These are phyloP conservation scores for Bombycilla garrulus DNA, from an alignment of 2,113 vertebrate species.

Conservation along the genomic window DNA sequence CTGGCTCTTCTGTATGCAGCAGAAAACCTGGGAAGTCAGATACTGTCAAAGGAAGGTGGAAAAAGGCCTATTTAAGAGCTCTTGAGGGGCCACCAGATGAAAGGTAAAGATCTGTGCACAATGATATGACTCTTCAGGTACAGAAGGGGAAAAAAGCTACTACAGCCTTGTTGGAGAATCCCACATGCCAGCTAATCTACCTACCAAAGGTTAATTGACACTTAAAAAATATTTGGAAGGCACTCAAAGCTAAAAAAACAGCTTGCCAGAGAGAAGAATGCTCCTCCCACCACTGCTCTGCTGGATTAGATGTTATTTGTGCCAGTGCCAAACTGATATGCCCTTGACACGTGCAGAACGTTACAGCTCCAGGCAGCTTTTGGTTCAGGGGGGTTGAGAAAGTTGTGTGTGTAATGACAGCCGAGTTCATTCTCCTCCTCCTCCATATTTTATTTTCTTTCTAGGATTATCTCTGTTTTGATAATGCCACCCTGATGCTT, in stretches of 20 bases:
- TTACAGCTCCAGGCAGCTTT: conserved; percentile 11
- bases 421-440: background rate
- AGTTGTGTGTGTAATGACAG: background rate
- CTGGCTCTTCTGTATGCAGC: background rate
- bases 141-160: background rate
- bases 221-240: background rate
- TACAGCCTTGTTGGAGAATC: background rate
- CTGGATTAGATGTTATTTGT: background rate
- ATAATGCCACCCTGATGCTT: background rate
- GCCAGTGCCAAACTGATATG: background rate
- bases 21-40: background rate
- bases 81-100: background rate
- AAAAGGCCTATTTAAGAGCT: background rate
- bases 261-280: background rate
- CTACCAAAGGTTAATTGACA: background rate
- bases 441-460: background rate
- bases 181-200: background rate
- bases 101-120: background rate
- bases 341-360: background rate
- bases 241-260: background rate
- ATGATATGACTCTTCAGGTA: background rate
- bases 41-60: background rate
- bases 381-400: background rate
- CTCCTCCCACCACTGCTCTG: background rate
- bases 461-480: background rate